These are phyloP conservation scores for Andrena praecox DNA, from an alignment of 2,888 invertebrate genomes.

Conservation along the genomic window DNA sequence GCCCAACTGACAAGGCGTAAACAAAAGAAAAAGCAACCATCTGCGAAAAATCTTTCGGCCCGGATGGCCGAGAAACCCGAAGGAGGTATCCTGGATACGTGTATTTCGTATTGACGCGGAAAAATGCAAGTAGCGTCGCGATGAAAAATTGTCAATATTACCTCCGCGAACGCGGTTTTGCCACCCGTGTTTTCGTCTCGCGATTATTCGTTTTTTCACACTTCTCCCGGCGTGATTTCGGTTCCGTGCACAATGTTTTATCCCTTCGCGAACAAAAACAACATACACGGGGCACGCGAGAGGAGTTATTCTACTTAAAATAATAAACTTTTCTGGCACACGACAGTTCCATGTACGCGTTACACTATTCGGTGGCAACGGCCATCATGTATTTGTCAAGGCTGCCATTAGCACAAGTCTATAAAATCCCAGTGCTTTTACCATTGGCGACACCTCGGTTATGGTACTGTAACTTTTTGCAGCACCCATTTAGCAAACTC, in stretches of 20 bases:
- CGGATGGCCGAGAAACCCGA: constrained; percentile 46
- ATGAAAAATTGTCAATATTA: constrained; percentile 82
- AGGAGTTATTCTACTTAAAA: constrained; percentile 69
- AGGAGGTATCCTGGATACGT: constrained; percentile 47
- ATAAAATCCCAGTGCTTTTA: constrained; percentile 71
- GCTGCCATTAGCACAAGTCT: constrained; percentile 79
- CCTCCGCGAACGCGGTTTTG: constrained; percentile 81
- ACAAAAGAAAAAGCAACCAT: constrained; percentile 79
- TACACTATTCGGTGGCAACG: constrained; percentile 83
- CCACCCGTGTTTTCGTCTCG: constrained; percentile 77
- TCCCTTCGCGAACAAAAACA: constrained; percentile 62
- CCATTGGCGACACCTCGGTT: constrained; percentile 70
- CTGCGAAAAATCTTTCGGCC: constrained; percentile 53
- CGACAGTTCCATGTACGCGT: constrained; percentile 81
- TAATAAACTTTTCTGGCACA: constrained; percentile 75
- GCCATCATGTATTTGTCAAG: constrained; percentile 83
- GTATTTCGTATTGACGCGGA: constrained; percentile 54
- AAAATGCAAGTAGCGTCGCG: constrained; percentile 78
- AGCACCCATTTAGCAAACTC: constrained; percentile 54
- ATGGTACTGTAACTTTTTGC: constrained; percentile 66
- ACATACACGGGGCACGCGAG: constrained; percentile 57
- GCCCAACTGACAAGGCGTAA: constrained; percentile 83
- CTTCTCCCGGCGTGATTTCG: constrained; percentile 48
- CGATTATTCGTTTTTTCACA: constrained; percentile 60
- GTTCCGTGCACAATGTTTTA: constrained; percentile 55